Conservation (phyloP, 2,113 vertebrate species). For the Eretmodus cyanostictus region DNA sequence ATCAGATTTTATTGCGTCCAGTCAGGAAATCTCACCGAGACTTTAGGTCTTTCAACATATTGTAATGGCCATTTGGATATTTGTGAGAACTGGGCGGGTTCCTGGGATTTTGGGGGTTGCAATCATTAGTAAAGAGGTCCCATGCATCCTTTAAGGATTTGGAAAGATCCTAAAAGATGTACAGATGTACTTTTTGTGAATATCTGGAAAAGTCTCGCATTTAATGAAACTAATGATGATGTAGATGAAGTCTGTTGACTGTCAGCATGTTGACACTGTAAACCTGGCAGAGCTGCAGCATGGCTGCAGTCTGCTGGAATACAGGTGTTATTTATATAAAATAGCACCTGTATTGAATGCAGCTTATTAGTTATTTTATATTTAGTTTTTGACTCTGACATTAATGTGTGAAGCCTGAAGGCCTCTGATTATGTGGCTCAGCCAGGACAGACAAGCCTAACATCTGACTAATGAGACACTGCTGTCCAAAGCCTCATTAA, state of each 20-base stretch:
- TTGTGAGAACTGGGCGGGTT: background rate
- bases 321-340: background rate
- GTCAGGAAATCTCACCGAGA: background rate
- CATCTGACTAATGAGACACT: background rate
- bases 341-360: background rate
- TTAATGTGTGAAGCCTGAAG: background rate
- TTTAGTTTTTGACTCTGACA: background rate
- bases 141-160: background rate
- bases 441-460: background rate
- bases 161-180: background rate
- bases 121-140: background rate
- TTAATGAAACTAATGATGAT: background rate
- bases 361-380: background rate
- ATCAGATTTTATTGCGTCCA: background rate
- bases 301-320: background rate
- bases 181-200: background rate
- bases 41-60: background rate
- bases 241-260: background rate
- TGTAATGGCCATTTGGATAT: background rate
- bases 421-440: background rate
- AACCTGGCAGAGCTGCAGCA: background rate
- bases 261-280: background rate
- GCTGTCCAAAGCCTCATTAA: background rate
- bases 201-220: background rate
- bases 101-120: background rate